Conservation (phyloP, 2,797 vertebrate genomes). For the Heterohyrax brucei region DNA sequence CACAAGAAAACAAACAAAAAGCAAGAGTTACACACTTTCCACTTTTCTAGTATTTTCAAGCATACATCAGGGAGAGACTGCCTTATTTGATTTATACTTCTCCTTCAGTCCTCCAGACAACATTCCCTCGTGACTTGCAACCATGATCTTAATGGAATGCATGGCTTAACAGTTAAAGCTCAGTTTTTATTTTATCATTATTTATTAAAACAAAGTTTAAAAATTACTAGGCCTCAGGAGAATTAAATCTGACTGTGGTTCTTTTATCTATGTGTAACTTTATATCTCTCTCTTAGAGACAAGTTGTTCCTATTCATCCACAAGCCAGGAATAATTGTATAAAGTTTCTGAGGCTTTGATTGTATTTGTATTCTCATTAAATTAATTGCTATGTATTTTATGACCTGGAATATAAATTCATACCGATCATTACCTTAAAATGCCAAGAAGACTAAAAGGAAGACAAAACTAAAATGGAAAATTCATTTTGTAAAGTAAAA, state of each 20-base stretch:
- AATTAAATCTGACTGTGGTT: neutral
- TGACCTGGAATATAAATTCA: neutral
- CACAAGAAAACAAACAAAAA: neutral
- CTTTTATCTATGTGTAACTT: neutral
- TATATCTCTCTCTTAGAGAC: neutral
- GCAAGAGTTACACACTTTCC: neutral
- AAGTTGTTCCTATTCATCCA: neutral
- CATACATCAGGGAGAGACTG: neutral
- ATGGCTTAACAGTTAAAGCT: neutral
- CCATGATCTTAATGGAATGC: rapidly evolving
- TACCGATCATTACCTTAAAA: conserved; percentile 4
- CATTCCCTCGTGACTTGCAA: neutral
- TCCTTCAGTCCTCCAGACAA: neutral
- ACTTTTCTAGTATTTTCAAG: neutral
- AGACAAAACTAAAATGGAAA: neutral
- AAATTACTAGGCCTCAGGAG: neutral
- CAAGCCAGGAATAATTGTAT: neutral
- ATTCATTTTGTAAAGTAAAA: neutral
- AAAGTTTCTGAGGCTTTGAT: neutral
- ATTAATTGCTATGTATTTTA: neutral
- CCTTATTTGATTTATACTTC: neutral
- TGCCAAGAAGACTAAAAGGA: neutral
- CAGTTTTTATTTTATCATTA: neutral
- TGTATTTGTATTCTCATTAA: neutral
- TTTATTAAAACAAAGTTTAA: conserved; percentile 37